These are phyloP conservation scores for Schlechtendalia chinensis DNA, from an alignment of 1,140 invertebrate genomes.

Conservation along the genomic window DNA sequence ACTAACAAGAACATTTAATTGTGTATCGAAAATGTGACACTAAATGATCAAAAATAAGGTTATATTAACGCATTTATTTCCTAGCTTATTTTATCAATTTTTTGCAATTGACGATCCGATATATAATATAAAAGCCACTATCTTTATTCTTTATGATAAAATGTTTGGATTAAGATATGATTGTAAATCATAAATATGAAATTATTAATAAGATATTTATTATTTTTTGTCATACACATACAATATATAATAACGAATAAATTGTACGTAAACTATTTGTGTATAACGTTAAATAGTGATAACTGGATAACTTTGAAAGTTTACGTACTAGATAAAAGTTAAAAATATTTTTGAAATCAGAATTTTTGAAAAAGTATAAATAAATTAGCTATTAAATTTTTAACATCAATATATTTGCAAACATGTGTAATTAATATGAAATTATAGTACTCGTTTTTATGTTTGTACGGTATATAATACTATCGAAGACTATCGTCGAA, in stretches of 20 bases:
- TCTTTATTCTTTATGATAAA: background rate
- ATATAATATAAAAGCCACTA: no score
- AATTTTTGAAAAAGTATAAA: background rate
- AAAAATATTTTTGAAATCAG: conserved; percentile 1
- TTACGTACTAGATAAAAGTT: background rate
- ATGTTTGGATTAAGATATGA: background rate
- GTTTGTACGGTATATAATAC: no score
- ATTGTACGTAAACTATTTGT: background rate
- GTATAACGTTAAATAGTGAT: background rate
- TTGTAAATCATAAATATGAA: background rate
- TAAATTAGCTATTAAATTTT: conserved; percentile 1
- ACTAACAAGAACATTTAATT: background rate
- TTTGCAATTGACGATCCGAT: no score
- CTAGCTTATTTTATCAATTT: conserved; percentile 7
- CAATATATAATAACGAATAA: background rate
- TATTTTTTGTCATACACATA: background rate
- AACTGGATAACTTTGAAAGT: background rate
- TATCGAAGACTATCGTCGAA: background rate
- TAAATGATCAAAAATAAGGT: background rate
- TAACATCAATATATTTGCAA: background rate
- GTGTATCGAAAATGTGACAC: background rate
- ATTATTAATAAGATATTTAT: no score
- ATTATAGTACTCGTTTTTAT: no score
- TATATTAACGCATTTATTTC: background rate
- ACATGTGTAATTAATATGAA: no score